These are phyloP conservation scores for Pterocles gutturalis DNA, from an alignment of 2,113 vertebrate genomes.

Conservation along the genomic window DNA sequence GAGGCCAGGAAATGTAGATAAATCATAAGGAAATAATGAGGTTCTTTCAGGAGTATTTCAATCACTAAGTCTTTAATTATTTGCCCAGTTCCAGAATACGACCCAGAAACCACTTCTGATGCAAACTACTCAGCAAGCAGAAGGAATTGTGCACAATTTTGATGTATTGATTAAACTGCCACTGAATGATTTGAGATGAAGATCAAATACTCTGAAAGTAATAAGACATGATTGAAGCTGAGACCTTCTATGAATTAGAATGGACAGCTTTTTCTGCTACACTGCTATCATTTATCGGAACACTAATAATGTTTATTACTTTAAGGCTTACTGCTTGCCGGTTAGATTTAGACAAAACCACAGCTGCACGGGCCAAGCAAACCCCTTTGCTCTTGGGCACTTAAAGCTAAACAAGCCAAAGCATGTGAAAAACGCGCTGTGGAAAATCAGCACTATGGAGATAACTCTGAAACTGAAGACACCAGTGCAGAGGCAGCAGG, in stretches of 20 bases:
- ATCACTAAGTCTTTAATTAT: constrained; percentile 12
- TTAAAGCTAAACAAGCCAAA: neutral
- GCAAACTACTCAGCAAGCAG: neutral
- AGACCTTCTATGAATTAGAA: constrained; percentile 29
- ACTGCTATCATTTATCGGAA: constrained; percentile 16
- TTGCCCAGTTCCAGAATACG: neutral
- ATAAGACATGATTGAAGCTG: constrained; percentile 35
- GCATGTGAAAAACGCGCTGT: accelerated
- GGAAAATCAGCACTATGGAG: neutral
- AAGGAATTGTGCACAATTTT: constrained; percentile 17
- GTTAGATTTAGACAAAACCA: neutral
- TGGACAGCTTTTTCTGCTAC: constrained; percentile 3
- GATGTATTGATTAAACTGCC: constrained; percentile 61
- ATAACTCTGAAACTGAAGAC: neutral
- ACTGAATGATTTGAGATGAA: constrained; percentile 22
- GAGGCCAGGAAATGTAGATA: neutral
- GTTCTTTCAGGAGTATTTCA: neutral
- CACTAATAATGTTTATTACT: constrained; percentile 50
- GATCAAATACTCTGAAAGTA: constrained; percentile 31
- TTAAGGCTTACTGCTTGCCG: neutral
- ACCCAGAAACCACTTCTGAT: neutral
- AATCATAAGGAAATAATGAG: constrained; percentile 7
- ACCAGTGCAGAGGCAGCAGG: neutral
- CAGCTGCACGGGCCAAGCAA: neutral
- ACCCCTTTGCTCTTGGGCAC: neutral